Evolutionary conservation across 2,113 vertebrate species (phyloP), one percentile per base, ranked within the genome.

Genomic region (Corvus moneduloides): DNA sequence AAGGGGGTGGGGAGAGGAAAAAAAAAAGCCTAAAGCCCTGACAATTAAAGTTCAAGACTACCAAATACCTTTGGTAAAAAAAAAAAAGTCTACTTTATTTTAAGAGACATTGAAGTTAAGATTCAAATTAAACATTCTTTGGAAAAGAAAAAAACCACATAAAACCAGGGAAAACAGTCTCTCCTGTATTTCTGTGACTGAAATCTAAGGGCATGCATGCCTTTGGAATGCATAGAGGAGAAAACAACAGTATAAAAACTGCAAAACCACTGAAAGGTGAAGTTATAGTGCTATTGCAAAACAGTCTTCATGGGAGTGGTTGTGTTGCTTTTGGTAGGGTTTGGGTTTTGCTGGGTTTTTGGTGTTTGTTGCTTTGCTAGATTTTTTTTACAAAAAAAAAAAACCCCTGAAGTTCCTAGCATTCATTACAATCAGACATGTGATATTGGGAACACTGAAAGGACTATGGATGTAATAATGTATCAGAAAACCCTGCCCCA

Each of bases 1-100:
- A 33, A 32, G 12, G 2, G 22, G 24, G 5, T 46, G 23, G 4
- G 1, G 1, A 3, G 7, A 27, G 5, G 13, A 6, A 11, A 39
- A 75, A 46, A 15, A 46, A 51, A 28, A 44, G 2, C 11, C 35
- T 68, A 33, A 43, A 46, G 2, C 0, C 1, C 28, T 44, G 27
- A 67, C 3, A 51, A 51, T 26, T 80, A 10, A 46, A 44, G 33
- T 51, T 82, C 24, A 48, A 59, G 26, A 37, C 19, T 58, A 71
- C 4, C 27, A 62, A 75, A 67, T 22, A 55, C 4, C 11, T 72
- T 58, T 7, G 16, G 18, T 13, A 55, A 78, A 56, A 55, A 35
- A 1, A 1, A 5, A 76, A 62, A 43, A 9, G 7, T 6, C 27
- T 3, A 71, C 35, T 62, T n/a, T 3, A 66, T 33, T 62, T n/a